Evolutionary conservation across 2,888 invertebrate genomes (phyloP), one percentile per base, ranked within the genome.

Genomic region (Hesperia comma): DNA sequence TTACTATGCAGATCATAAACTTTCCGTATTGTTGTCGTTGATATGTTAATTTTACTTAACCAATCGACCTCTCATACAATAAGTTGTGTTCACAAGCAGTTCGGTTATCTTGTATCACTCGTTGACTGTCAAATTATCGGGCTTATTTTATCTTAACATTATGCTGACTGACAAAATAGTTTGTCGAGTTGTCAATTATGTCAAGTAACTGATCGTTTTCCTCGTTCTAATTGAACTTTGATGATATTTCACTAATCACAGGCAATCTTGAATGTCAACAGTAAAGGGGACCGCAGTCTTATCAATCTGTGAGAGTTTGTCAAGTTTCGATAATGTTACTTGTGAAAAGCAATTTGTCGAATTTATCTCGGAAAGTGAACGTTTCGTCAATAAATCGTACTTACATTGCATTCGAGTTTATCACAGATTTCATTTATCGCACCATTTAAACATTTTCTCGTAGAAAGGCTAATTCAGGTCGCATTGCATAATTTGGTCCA

Each of bases 401-500:
- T 17, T 46, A n/a, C 17, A 46, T 15, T 46, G 17, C 55, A 55
- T 33, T 51, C 37, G 37, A n/a, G 26, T 51, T 46, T 61, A 61
- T 51, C 49, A 8, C 5, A 33, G 46, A 14, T 60, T 49, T 60
- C 46, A 56, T 37, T 17, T 51, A 57, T 51, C 46, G 6, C 49
- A 63, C 54, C 51, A 10, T 58, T 63, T 21, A 58, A 41, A 64
- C 41, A 43, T 58, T 58, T 64, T 56, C 51, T 66, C 46, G 61
- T 69, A 61, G 68, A 68, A 68, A 66, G 61, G 58, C 17, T 58
- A 67, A 70, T 69, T 68, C 70, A 56, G 70, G 66, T 68, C 68
- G 55, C 67, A 67, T 70, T 70, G 67, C 68, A 67, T 70, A 70
- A 68, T 67, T 63, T 67, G 68, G 62, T 68, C 68, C 68, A 68